Base-by-base conservation (phyloP, 2,797 vertebrate species). In the Xyrichtys novacula region DNA sequence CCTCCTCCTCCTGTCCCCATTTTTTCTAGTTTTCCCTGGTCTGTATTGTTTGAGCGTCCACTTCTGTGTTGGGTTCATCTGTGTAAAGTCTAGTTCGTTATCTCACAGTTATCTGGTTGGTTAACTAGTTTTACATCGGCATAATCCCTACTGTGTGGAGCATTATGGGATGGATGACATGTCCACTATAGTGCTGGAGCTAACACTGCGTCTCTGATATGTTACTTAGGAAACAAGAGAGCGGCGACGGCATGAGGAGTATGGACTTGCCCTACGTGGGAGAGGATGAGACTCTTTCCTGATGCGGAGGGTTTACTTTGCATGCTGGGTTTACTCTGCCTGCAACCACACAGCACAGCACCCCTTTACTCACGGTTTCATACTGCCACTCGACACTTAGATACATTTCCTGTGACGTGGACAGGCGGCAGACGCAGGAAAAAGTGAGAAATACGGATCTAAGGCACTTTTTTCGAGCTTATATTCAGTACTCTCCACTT, bases 221-320 rank as follows among this genome's bases (percentile, higher is more conserved):
- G 86, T 90, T 82, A 63, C 92, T 89, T 92, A 99, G 97, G 94
- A 97, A 97, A 85, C 95, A 95, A 90, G 94, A 94, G 92, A 96
- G 95, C 2, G 93, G 94, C 65, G 97, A 98, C 50, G 93, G 93
- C 57, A 82, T 93, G 79, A 95, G 78, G 80, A 95, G 91, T 70
- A 83, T 92, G 34, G 94, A 96, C 59, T 91, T 95, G 80, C 94
- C 95, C 84, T 94, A 94, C 2, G 92, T 93, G 70, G 95, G 95
- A 80, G 95, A 96, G 82, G 94, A 98, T 42, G 95, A 97, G 83
- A 90, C 94, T 78, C 95, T 96, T 74, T 95, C 94, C 14, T 99
- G 96, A 99, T 90, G 85, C 67, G 29, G 76, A 74, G 42, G 60
- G 23, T 75, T 79, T 72, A 52, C 50, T 74, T 46, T 57, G 64